Evolutionary conservation across 2,797 vertebrate species (phyloP), one percentile per base, ranked within the genome.

Genomic region (Ateles fusciceps): DNA sequence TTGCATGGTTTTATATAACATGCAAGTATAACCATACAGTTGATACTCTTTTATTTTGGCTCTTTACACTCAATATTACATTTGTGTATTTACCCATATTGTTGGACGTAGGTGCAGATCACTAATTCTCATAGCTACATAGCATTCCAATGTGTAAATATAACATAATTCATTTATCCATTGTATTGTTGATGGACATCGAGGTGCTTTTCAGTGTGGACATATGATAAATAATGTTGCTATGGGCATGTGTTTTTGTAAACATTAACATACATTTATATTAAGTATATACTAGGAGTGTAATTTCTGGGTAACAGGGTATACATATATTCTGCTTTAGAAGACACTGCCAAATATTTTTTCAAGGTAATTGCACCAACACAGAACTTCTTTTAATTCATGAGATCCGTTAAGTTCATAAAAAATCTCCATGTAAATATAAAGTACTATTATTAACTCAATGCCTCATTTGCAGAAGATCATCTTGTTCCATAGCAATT

Each of bases 371-470:
- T 44, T 96, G 55, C 76, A 95, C 42, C 17, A 84, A 91, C 46
- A 94, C 4, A 85, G 74, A 96, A 48, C 28, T 89, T 94, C 74
- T 97, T 96, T 96, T 94, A 92, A 95, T 95, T 98, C 52, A 88
- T 89, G 89, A 75, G 75, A 68, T 96, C 94, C 36, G 71, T 91
- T 81, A 92, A 97, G 74, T 30, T 85, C 89, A 96, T 89, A 92
- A 17, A 94, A 98, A 96, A 76, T 90, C 13, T 91, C 87, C 96
- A 87, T 86, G 96, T 96, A 97, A 98, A 97, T 97, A 95, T 22
- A 92, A 98, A 98, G 71, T 94, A 97, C 95, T 81, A 96, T 64
- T 97, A 97, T 96, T 98, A 98, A 96, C 95, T 93, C 92, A 92
- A 17, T 93, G 59, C 46, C 39, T 94, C 94, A 85, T 98, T 95